Conservation (phyloP, 2,888 invertebrate genomes). For the Xestia ashworthii region DNA sequence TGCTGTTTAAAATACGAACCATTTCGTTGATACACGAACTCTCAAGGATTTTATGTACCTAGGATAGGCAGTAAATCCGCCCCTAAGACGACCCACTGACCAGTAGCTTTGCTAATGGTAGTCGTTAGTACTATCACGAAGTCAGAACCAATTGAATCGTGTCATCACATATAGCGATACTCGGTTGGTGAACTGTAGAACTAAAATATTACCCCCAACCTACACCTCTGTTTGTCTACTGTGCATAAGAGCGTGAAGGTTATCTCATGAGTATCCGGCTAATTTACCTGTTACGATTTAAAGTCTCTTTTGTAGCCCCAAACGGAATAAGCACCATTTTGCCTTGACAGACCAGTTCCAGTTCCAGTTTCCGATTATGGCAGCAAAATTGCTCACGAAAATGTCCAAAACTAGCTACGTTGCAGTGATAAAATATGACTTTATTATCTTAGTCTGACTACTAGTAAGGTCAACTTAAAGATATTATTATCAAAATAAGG, state of each 20-base stretch:
- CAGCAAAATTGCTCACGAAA: constrained; percentile 44
- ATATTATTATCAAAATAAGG: background rate
- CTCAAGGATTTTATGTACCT: too few relatives aligned
- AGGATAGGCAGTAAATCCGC: background rate
- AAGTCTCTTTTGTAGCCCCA: constrained; percentile 11
- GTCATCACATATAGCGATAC: background rate
- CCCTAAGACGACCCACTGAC: too few relatives aligned
- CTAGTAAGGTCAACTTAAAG: constrained; percentile 1
- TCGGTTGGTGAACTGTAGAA: background rate
- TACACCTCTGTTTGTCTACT: background rate
- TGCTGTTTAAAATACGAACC: too few relatives aligned
- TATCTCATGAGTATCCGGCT: constrained; percentile 8
- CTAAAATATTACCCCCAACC: too few relatives aligned
- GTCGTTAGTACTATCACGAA: background rate
- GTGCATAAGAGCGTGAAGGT: constrained; percentile 26
- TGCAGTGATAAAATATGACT: background rate
- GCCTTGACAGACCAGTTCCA: constrained; percentile 41
- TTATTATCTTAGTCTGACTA: background rate
- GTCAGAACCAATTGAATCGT: background rate
- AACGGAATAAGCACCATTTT: constrained; percentile 21
- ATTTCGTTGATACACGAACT: too few relatives aligned
- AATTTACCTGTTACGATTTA: constrained; percentile 16
- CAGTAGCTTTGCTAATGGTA: background rate
- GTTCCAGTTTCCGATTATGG: constrained; percentile 41
- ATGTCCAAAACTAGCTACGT: constrained; percentile 24